Evolutionary conservation across 2,888 invertebrate species (phyloP).

Genomic region (Rhogogaster chlorosoma): DNA sequence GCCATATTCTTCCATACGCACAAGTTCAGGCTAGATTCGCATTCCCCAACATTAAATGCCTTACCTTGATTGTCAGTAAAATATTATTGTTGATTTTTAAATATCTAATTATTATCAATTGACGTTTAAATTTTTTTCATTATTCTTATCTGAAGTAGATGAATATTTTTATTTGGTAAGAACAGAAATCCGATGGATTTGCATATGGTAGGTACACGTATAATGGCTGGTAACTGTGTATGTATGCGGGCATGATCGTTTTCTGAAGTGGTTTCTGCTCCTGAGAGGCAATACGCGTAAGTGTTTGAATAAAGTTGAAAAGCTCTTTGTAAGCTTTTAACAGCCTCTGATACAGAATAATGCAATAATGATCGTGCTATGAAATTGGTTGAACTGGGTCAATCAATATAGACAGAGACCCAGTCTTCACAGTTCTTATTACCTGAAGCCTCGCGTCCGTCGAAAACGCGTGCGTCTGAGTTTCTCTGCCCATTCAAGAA

Average conservation of each 20-base stretch:
- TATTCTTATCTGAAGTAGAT: background rate
- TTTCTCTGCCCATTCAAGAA: slow-evolving; percentile 61
- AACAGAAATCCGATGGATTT: background rate
- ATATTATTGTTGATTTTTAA: background rate
- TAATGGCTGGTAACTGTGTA: background rate
- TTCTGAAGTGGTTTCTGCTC: background rate
- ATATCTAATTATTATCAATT: background rate
- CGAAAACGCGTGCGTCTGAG: slow-evolving; percentile 69
- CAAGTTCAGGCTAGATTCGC: background rate
- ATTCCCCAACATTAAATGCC: background rate
- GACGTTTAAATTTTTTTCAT: background rate
- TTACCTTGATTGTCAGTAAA: background rate
- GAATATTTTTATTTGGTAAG: too few species aligned
- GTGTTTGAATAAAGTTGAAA: background rate
- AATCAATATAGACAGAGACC: slow-evolving; percentile 72
- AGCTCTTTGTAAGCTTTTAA: background rate
- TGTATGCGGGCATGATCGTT: background rate
- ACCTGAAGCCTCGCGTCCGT: slow-evolving; percentile 49
- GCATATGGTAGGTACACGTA: background rate
- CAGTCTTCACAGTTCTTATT: slow-evolving; percentile 37
- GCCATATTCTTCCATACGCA: background rate
- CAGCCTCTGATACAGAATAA: slow-evolving; percentile 9
- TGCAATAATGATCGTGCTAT: slow-evolving; percentile 10
- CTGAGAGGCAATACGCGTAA: background rate
- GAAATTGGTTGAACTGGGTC: slow-evolving; percentile 73